These are phyloP conservation scores for Microctonus hyperodae DNA, from an alignment of 2,888 invertebrate species.

Conservation along the genomic window DNA sequence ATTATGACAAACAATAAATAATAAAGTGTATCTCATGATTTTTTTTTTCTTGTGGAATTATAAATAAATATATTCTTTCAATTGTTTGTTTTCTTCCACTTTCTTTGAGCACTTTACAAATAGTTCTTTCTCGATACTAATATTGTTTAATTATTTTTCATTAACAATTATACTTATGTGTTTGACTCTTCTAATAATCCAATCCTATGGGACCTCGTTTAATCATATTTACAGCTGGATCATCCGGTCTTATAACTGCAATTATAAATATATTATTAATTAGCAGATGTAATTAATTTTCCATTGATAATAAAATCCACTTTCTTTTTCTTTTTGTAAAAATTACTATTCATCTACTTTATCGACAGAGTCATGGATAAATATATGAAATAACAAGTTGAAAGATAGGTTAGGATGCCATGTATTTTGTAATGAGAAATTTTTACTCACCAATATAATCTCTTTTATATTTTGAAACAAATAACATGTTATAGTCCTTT, in stretches of 20 bases:
- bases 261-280: conserved; percentile 10
- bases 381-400: background rate
- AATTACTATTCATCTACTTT: background rate
- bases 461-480: conserved; percentile 9
- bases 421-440: background rate
- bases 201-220: conserved; percentile 26
- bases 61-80: background rate
- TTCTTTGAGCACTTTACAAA: background rate
- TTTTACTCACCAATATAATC: conserved; percentile 5
- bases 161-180: background rate
- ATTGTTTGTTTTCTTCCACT: background rate
- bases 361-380: background rate
- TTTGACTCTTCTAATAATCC: conserved; percentile 13
- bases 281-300: background rate
- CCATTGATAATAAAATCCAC: too few species aligned
- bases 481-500: too few species aligned
- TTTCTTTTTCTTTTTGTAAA: too few species aligned
- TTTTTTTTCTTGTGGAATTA: background rate
- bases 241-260: conserved; percentile 48
- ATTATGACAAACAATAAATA: background rate
- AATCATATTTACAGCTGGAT: conserved; percentile 41
- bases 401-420: background rate
- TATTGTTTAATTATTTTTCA: background rate
- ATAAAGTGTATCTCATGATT: background rate
- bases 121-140: conserved; percentile 4